These are phyloP conservation scores for Alouatta palliata DNA, from an alignment of 2,113 vertebrate species.

Conservation along the genomic window DNA sequence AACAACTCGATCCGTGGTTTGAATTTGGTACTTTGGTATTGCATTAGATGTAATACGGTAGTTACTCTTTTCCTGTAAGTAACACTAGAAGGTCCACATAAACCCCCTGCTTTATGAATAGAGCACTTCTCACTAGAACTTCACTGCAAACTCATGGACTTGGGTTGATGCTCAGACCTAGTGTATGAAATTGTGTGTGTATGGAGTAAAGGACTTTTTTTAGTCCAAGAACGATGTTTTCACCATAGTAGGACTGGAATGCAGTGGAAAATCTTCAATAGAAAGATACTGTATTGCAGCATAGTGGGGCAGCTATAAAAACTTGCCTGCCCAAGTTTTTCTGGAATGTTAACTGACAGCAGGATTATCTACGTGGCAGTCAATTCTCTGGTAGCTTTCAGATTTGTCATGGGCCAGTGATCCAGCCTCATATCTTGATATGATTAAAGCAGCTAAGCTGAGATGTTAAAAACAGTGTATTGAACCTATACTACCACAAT, in stretches of 20 bases:
- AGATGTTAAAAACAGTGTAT: slow-evolving; percentile 30
- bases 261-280: slow-evolving; percentile 44
- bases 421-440: neutral
- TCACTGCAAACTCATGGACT: slow-evolving; percentile 24
- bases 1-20: neutral
- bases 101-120: neutral
- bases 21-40: slow-evolving; percentile 9
- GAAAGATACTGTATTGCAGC: slow-evolving; percentile 39
- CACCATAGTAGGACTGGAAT: slow-evolving; percentile 6
- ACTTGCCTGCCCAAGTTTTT: slow-evolving; percentile 1
- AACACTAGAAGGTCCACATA: neutral
- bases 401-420: slow-evolving; percentile 33
- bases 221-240: slow-evolving; percentile 21
- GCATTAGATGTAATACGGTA: neutral
- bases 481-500: slow-evolving; percentile 10
- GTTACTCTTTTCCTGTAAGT: neutral
- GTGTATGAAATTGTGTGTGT: neutral
- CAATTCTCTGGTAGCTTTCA: slow-evolving; percentile 20
- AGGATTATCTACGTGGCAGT: neutral
- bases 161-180: slow-evolving; percentile 14
- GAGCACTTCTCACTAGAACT: slow-evolving; percentile 44
- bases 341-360: slow-evolving; percentile 50
- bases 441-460: slow-evolving; percentile 25
- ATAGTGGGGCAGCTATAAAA: slow-evolving; percentile 38
- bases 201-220: neutral